phyloP scores from a whole-genome alignment of 2,888 invertebrate genomes.

The Rhamphomyia laevipes region DNA sequence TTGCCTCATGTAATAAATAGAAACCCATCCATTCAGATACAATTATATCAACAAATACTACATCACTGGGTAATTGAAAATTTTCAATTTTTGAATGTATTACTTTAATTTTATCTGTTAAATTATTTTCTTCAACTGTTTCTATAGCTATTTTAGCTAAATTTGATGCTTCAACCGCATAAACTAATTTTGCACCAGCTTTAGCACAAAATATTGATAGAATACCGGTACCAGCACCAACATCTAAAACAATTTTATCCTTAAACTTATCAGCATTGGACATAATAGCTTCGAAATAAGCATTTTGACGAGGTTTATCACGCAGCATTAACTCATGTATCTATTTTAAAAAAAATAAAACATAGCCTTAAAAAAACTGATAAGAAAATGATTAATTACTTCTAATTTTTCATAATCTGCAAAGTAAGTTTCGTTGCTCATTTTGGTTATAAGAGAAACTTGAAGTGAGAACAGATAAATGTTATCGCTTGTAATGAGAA shows the following conservation, averaged over 20 bases:
- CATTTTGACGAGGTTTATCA: conserved; percentile 61
- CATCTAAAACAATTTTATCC: conserved; percentile 72
- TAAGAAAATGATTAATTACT: no score
- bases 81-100: conserved; percentile 39
- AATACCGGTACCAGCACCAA: conserved; percentile 80
- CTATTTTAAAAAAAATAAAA: conserved; percentile 34
- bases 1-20: conserved; percentile 87
- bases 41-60: conserved; percentile 71
- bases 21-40: conserved; percentile 99
- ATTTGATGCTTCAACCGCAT: conserved; percentile 72
- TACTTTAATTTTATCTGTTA: conserved; percentile 54
- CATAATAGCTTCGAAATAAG: conserved; percentile 71
- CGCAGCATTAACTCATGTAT: conserved; percentile 69
- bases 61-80: conserved; percentile 45
- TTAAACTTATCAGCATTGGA: conserved; percentile 52
- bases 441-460: no score
- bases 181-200: conserved; percentile 81
- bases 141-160: conserved; percentile 52
- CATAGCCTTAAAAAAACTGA: no score
- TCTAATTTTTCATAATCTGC: no score
- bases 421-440: no score
- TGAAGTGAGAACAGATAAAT: no score
- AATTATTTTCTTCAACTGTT: conserved; percentile 58
- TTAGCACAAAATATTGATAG: conserved; percentile 77
- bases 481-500: no score